Conservation (phyloP, 1,140 invertebrate genomes). For the Apis mellifera region Amel_HAv3.1 CM009946.2:6021001-6021500, state of each 20-base stretch:
- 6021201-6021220: conserved; percentile 40
- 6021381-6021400: conserved; percentile 41
- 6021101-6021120: too few species aligned
- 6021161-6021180: too few species aligned
- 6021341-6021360: conserved; percentile 68
- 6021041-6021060: too few species aligned
- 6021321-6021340: conserved; percentile 64
- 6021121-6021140: too few species aligned
- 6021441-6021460: too few species aligned
- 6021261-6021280: conserved; percentile 53
- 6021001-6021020: too few species aligned
- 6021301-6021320: conserved; percentile 65
- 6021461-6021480: not conserved
- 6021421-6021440: not conserved
- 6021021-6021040: too few species aligned
- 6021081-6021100: too few species aligned
- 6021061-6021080: too few species aligned
- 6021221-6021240: conserved; percentile 18
- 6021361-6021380: conserved; percentile 58
- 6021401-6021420: conserved; percentile 15
- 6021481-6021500: conserved; percentile 50
- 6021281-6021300: conserved; percentile 2
- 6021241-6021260: conserved; percentile 76
- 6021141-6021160: too few species aligned
- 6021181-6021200: not conserved